These are phyloP conservation scores for Hassar affinis DNA, from an alignment of 2,113 vertebrate species.

Conservation along the genomic window DNA sequence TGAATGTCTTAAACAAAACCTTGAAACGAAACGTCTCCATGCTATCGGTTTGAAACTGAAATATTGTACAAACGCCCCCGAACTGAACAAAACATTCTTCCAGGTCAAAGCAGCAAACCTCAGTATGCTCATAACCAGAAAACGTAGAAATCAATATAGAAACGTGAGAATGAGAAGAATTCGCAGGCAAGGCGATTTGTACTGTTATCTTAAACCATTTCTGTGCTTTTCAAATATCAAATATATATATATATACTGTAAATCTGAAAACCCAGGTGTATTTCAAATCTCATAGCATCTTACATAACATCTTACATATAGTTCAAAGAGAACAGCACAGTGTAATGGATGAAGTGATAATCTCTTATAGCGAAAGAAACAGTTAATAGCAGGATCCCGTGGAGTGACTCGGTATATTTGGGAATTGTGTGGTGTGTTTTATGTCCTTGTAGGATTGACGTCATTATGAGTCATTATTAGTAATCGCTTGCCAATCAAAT, in stretches of 20 bases:
- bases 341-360: conserved; percentile 49
- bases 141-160: conserved; percentile 63
- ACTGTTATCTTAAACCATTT: conserved; percentile 74
- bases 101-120: conserved; percentile 32
- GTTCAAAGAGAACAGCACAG: conserved; percentile 75
- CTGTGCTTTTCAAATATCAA: conserved; percentile 20
- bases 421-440: conserved; percentile 45
- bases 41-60: conserved; percentile 27
- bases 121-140: conserved; percentile 35
- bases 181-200: conserved; percentile 70
- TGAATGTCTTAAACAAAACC: conserved; percentile 35
- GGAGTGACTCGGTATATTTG: conserved; percentile 65
- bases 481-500: background rate
- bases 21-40: conserved; percentile 22
- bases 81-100: conserved; percentile 33
- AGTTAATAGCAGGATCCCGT: conserved; percentile 56
- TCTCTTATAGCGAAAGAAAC: conserved; percentile 61
- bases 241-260: conserved; percentile 22
- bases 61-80: conserved; percentile 17
- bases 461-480: background rate
- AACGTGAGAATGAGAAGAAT: conserved; percentile 66
- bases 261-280: conserved; percentile 34
- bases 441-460: background rate
- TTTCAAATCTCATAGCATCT: conserved; percentile 33
- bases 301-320: conserved; percentile 41